Evolutionary conservation across 92 coral and sea anemone species (phyloP).

Genomic region (Porites lobata): DNA sequence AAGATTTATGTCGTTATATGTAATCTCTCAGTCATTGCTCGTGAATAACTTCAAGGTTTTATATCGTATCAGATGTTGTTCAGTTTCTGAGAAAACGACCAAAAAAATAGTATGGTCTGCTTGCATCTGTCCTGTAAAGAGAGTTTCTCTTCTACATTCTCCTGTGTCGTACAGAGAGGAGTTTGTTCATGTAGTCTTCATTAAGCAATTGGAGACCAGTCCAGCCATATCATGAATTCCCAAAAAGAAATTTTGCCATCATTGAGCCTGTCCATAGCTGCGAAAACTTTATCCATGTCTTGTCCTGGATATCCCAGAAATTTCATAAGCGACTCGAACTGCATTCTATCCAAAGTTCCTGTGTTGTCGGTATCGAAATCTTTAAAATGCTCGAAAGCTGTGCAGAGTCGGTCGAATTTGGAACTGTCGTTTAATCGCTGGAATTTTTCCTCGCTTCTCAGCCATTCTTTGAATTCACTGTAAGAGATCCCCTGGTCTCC

Average conservation of each 20-base stretch:
- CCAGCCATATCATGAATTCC: conserved; percentile 83
- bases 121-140: no score
- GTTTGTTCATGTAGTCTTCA: no score
- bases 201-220: conserved; percentile 73
- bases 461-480: conserved; percentile 71
- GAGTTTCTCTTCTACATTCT: no score
- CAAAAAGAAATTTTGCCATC: conserved; percentile 81
- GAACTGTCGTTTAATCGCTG: conserved; percentile 44
- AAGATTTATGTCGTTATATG: no score
- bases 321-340: conserved; percentile 65
- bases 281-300: conserved; percentile 65
- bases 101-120: no score
- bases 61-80: no score
- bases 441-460: conserved; percentile 72
- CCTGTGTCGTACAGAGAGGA: no score
- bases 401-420: conserved; percentile 58
- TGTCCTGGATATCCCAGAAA: conserved; percentile 64
- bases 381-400: conserved; percentile 74
- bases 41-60: no score
- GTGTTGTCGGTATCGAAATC: conserved; percentile 71
- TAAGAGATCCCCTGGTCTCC: conserved; percentile 69
- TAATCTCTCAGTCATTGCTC: no score
- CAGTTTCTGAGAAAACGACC: no score
- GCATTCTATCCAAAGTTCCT: conserved; percentile 70
- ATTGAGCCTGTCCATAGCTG: conserved; percentile 63